Conservation (phyloP, 2,888 invertebrate genomes). For the Caenorhabditis zanzibari region DNA sequence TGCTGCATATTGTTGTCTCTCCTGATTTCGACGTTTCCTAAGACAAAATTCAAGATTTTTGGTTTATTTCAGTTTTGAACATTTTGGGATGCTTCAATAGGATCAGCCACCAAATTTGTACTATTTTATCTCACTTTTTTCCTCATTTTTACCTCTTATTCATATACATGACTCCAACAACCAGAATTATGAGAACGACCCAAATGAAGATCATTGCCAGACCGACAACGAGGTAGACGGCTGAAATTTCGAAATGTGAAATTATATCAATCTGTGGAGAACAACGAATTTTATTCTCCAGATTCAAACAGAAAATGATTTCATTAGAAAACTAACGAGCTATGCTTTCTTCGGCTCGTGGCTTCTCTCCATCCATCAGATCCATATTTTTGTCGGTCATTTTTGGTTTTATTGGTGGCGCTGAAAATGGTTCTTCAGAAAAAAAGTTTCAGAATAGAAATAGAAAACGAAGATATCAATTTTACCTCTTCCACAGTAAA, state of each 20-base stretch:
- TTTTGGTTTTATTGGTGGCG: conserved; percentile 64
- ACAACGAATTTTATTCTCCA: too few species aligned
- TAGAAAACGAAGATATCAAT: neutral
- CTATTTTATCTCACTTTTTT: too few species aligned
- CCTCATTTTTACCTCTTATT: conserved; percentile 38
- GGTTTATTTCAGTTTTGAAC: neutral
- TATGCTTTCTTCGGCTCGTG: conserved; percentile 44
- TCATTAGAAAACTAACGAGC: neutral
- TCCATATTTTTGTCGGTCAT: conserved; percentile 43
- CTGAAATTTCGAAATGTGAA: conserved; percentile 63
- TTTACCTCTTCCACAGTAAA: conserved; percentile 20
- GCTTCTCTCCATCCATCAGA: conserved; percentile 26
- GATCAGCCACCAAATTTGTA: too few species aligned
- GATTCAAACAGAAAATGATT: too few species aligned
- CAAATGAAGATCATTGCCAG: conserved; percentile 70
- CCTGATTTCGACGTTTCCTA: conserved; percentile 44
- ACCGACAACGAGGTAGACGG: conserved; percentile 67
- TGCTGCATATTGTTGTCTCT: conserved; percentile 49
- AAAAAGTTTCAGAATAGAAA: neutral
- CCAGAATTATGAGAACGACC: conserved; percentile 72
- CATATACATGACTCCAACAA: conserved; percentile 67
- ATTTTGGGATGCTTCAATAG: neutral
- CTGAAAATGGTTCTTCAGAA: conserved; percentile 24
- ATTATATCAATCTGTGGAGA: neutral
- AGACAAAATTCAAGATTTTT: neutral